Base-by-base conservation (phyloP, 2,888 invertebrate genomes). In the Anodontia alba region DNA sequence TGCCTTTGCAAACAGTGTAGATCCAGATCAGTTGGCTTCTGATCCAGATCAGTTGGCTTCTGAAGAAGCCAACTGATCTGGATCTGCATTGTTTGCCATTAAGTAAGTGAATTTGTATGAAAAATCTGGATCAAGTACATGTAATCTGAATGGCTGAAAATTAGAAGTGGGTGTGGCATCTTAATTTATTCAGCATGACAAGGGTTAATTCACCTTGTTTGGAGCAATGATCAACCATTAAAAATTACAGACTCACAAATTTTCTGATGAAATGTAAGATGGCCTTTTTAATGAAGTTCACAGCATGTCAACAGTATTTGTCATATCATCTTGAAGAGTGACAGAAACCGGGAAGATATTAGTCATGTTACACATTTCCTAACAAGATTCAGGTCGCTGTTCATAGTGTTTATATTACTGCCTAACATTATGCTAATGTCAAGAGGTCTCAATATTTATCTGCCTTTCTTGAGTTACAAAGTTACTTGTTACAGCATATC, bases 401-500 rank as follows among this genome's bases (percentile, higher is more conserved):
- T 12, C 17, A 17, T 46, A 46, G n/a, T 12, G n/a, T 46, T 20
- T 20, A 46, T 20, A 15, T 20, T 46, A 46, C 46, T 46, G 46
- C 46, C 46, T 7, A 46, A 20, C 46, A 12, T 46, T 46, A 46
- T 46, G 46, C 46, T 46, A 46, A 46, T 46, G 46, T 46, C 46
- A 20, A 12, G n/a, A 46, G 26, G 54, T 54, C n/a, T 54, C 54
- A 26, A 54, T 54, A 54, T 54, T 54, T 54, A 54, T 54, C 54
- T 54, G 54, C n/a, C 54, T 3, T 54, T 54, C 26, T 26, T n/a
- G 26, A 54, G 20, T 54, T 54, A 54, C 54, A 54, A 54, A 54
- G 7, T 26, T 54, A n/a, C n/a, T 5, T 20, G 54, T 49, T 23
- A 54, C 54, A 12, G n/a, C 5, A 26, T 54, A 54, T 26, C 26